Evolutionary conservation across 1,140 invertebrate species (phyloP).

Genomic region (Ectropis grisescens): DNA sequence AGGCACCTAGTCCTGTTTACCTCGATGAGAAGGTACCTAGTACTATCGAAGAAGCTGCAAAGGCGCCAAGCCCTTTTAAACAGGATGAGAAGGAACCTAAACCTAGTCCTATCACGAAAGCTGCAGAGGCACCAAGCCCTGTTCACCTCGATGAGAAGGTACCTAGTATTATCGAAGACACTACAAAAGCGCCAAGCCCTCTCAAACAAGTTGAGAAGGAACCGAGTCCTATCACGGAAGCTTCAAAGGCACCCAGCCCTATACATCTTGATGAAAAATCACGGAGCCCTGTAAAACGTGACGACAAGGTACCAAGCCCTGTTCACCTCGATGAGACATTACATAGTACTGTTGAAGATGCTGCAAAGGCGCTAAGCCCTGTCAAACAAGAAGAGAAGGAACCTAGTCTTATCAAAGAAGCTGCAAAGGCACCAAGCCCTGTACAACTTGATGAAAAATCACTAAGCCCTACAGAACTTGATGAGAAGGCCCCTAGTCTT

Average conservation of each 20-base stretch:
- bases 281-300: not conserved
- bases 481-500: conserved; percentile 1
- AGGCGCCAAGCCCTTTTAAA: not conserved
- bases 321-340: not conserved
- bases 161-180: too few species aligned
- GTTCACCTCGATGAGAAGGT: conserved; percentile 3
- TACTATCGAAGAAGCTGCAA: not conserved
- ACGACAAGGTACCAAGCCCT: not conserved
- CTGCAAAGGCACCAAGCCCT: conserved; percentile 1
- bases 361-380: conserved; percentile 2
- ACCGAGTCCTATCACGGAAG: conserved; percentile 4
- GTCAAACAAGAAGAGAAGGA: conserved; percentile 6
- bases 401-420: conserved; percentile 2
- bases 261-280: not conserved
- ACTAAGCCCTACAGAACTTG: not conserved
- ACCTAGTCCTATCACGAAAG: conserved; percentile 2
- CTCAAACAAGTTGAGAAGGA: conserved; percentile 1
- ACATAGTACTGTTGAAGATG: not conserved
- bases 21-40: conserved; percentile 2
- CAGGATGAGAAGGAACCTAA: not conserved
- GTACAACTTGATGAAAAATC: not conserved
- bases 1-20: conserved; percentile 6
- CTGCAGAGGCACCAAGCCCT: conserved; percentile 7
- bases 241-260: conserved; percentile 2
- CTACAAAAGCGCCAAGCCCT: too few species aligned